phyloP scores from a whole-genome alignment of 1,140 invertebrate genomes.

The Charaxes varanes region DNA sequence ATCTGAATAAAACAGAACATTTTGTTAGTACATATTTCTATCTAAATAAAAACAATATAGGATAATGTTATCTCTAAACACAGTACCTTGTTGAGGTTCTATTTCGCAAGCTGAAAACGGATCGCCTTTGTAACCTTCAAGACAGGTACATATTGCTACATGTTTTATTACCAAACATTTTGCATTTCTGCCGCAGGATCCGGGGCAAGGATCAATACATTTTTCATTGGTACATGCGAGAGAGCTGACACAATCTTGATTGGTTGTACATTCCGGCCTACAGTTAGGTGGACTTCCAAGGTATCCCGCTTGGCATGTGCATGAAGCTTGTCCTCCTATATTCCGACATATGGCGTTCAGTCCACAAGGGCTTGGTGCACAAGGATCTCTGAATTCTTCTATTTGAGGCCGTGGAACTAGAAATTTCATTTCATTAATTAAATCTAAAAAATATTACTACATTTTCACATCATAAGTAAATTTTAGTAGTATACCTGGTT shows the following conservation, averaged over 20 bases:
- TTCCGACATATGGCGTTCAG: slow-evolving; percentile 78
- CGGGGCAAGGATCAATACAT: slow-evolving; percentile 79
- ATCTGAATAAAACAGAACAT: slow-evolving; percentile 38
- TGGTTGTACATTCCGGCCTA: slow-evolving; percentile 79
- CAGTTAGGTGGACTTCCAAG: slow-evolving; percentile 80
- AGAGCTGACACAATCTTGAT: slow-evolving; percentile 78
- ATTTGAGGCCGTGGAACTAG: slow-evolving; percentile 44
- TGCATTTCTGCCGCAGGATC: slow-evolving; percentile 78
- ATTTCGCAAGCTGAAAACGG: slow-evolving; percentile 76
- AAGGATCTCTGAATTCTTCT: slow-evolving; percentile 66
- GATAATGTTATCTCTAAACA: no score
- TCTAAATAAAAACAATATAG: not conserved
- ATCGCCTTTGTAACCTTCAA: slow-evolving; percentile 78
- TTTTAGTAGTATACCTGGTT: slow-evolving; percentile 74
- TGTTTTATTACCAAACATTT: slow-evolving; percentile 79
- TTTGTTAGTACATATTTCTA: no score
- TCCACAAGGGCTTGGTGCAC: slow-evolving; percentile 79
- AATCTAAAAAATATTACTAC: slow-evolving; percentile 10
- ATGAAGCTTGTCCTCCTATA: slow-evolving; percentile 74
- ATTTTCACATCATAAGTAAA: not conserved
- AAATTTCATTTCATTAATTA: slow-evolving; percentile 22
- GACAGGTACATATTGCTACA: slow-evolving; percentile 78
- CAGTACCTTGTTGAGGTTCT: slow-evolving; percentile 67
- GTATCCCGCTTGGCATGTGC: slow-evolving; percentile 76
- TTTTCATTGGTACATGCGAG: slow-evolving; percentile 78